phyloP scores from a whole-genome alignment of 1,140 invertebrate species.

The Drosophila oshimai region DNA sequence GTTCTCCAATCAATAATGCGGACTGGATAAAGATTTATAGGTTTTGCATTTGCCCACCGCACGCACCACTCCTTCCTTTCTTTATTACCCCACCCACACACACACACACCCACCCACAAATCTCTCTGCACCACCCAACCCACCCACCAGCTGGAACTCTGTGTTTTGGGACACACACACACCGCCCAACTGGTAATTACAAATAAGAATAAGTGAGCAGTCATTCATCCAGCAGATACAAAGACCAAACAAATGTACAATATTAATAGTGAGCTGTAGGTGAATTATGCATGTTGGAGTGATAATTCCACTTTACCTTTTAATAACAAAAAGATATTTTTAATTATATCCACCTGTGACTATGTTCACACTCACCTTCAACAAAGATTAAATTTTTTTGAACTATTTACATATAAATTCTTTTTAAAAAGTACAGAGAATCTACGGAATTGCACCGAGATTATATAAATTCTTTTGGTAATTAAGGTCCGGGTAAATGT shows the following conservation, averaged over 20 bases:
- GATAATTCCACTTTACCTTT: background rate
- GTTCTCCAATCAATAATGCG: conserved; percentile 77
- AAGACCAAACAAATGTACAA: background rate
- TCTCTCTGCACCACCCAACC: background rate
- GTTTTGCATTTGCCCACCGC: conserved; percentile 56
- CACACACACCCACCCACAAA: background rate
- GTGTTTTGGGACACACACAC: background rate
- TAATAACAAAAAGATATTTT: background rate
- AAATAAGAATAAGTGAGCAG: conserved; percentile 26
- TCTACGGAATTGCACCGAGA: too few species aligned
- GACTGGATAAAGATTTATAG: conserved; percentile 82
- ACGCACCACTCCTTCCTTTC: conserved; percentile 17
- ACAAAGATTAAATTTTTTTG: too few species aligned
- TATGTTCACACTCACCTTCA: too few species aligned
- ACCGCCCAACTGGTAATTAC: conserved; percentile 18
- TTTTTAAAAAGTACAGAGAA: too few species aligned
- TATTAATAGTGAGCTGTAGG: conserved; percentile 11
- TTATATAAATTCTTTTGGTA: too few species aligned
- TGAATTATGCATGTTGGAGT: background rate
- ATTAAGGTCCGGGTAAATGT: too few species aligned
- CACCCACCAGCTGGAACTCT: conserved; percentile 3
- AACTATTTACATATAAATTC: too few species aligned
- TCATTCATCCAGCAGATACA: conserved; percentile 5
- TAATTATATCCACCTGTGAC: too few species aligned
- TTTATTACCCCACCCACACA: background rate